Evolutionary conservation across 2,888 invertebrate genomes (phyloP).

Genomic region (Ophonus ardosiacus): DNA sequence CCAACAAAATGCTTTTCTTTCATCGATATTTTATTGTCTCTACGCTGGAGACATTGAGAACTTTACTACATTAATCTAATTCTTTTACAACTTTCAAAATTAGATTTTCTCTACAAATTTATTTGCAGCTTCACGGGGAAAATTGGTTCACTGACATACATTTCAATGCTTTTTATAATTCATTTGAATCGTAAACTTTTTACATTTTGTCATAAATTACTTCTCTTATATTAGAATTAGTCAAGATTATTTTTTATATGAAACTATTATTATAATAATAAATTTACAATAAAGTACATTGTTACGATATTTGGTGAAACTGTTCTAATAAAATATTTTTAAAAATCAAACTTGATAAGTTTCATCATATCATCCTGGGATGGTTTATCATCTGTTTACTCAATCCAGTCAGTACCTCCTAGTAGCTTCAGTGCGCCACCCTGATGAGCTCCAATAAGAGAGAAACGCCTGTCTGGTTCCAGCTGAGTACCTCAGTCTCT

Average conservation of each 20-base stretch:
- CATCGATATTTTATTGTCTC: conserved; percentile 23
- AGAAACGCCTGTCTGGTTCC: no score
- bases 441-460: no score
- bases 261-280: no score
- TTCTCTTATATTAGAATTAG: background rate
- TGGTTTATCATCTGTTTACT: no score
- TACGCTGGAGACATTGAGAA: conserved; percentile 12
- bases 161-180: background rate
- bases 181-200: background rate
- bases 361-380: no score
- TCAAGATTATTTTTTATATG: background rate
- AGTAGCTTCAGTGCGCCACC: no score
- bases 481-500: no score
- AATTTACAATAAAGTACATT: no score
- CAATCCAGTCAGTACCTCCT: no score
- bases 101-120: background rate
- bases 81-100: background rate
- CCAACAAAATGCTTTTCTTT: conserved; percentile 11
- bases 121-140: background rate
- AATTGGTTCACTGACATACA: background rate
- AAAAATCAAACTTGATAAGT: no score
- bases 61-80: conserved; percentile 3
- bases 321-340: no score
- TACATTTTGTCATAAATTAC: background rate
- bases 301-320: no score